Evolutionary conservation across 2,888 invertebrate genomes (phyloP), one percentile per base, ranked within the genome.

Genomic region (Spialia ferax): DNA sequence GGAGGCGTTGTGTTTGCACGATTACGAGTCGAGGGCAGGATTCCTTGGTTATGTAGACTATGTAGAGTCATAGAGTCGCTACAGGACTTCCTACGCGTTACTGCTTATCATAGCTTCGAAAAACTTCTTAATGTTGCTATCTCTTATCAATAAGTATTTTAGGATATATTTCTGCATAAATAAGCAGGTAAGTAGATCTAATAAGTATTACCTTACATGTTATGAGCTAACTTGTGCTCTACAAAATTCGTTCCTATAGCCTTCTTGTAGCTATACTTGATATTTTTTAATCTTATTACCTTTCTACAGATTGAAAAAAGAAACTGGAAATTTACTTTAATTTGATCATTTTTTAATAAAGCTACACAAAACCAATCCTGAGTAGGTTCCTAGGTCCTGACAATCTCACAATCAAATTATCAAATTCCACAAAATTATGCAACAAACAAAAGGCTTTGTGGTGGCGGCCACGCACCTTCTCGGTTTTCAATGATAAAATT

Each of bases 401-500:
- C 35, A 11, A 23, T 22, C 18, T 38, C 13, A 42, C 29, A 29
- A 45, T 26, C 20, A 7, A 23, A 48, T 38, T 32, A 11, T 26
- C 11, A 57, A 38, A 65, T 59, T 42, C 32, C 54, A 72, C 69
- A 75, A 70, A 57, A 76, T 70, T 75, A 77, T 71, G 20, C 74
- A 75, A 78, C 73, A 69, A 75, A 75, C 79, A 68, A 83, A 84
- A 82, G 80, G 83, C 79, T 82, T 88, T 84, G 87, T 88, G 87
- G 83, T 93, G 91, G 93, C 93, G 92, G 93, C 87, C 91, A 89
- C 89, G 82, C 82, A 85, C 82, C 79, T 77, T 76, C 71, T 72
- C 70, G 70, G 78, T 74, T 73, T 15, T 35, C 73, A 72, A 77
- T 72, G 77, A 78, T 90, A 88, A 84, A 79, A 81, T 79, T 85